Percentiles rank a stretch among this genome's conserved stretches.
These are phyloP conservation scores for Anguilla obscura DNA, from an alignment of 2,797 vertebrate species.

Conservation along the genomic window DNA sequence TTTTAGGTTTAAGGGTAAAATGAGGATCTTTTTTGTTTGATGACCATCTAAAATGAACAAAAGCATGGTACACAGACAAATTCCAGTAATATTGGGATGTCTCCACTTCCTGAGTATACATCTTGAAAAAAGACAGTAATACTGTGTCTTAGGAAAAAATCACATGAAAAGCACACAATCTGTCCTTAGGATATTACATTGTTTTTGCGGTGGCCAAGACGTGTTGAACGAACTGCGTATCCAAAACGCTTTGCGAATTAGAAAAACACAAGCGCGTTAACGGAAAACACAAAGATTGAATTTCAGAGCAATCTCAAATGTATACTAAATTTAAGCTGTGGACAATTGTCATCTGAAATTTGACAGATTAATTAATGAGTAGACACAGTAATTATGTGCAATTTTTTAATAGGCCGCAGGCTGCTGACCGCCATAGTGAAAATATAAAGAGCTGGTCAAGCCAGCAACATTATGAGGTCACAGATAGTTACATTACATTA, in stretches of 20 bases:
- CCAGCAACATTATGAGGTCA: no score
- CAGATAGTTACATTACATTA: no score
- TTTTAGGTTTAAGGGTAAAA: not conserved
- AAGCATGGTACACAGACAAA: not conserved
- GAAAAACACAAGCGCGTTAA: no score
- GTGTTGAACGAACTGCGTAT: no score
- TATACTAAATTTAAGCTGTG: not conserved
- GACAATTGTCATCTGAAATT: no score
- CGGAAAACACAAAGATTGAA: not conserved
- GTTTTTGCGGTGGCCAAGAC: not conserved
- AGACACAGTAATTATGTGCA: no score
- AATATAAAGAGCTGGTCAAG: no score
- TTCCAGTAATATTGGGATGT: not conserved
- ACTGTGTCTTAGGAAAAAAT: constrained; percentile 13
- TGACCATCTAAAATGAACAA: not conserved
- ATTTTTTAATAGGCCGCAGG: no score
- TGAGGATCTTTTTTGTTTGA: not conserved
- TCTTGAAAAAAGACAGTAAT: not conserved
- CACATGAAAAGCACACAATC: not conserved
- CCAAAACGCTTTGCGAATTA: no score
- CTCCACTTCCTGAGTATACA: constrained; percentile 6
- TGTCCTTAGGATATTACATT: not conserved
- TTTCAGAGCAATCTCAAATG: not conserved
- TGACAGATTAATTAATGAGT: no score
- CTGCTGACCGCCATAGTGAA: no score